Evolutionary conservation across 2,797 vertebrate species (phyloP).

Genomic region (Hemibagrus guttatus): DNA sequence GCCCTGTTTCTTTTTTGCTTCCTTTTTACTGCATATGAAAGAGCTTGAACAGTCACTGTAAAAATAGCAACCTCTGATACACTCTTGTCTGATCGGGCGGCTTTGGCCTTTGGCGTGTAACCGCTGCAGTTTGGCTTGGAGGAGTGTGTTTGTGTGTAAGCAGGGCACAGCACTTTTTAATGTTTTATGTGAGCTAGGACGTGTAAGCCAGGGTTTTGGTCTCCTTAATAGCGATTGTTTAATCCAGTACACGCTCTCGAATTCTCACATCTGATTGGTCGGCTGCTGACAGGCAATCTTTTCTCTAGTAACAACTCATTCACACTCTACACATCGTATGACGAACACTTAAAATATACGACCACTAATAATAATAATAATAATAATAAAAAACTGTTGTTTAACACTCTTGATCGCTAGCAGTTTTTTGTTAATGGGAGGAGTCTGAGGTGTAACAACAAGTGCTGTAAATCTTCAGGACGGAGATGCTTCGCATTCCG

Average conservation of each 20-base stretch:
- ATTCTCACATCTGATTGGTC: neutral
- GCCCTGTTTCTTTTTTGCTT: slow-evolving; percentile 62
- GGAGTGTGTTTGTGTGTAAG: slow-evolving; percentile 43
- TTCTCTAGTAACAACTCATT: neutral
- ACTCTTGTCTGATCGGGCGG: slow-evolving; percentile 67
- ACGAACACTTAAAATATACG: too few species aligned
- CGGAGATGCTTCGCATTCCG: neutral
- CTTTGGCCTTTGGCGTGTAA: slow-evolving; percentile 70
- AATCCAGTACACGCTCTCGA: slow-evolving; percentile 13
- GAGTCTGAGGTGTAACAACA: neutral
- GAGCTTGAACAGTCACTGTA: slow-evolving; percentile 66
- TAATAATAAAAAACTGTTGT: neutral
- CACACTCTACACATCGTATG: too few species aligned
- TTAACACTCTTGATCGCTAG: neutral
- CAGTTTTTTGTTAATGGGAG: neutral
- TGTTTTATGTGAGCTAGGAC: slow-evolving; percentile 38
- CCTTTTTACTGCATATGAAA: slow-evolving; percentile 64
- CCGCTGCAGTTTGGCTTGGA: slow-evolving; percentile 64
- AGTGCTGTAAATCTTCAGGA: neutral
- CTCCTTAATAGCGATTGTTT: slow-evolving; percentile 29
- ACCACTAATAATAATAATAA: neutral
- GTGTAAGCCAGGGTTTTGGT: slow-evolving; percentile 10
- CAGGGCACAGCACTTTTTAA: slow-evolving; percentile 41
- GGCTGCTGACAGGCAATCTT: neutral
- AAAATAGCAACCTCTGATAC: slow-evolving; percentile 75